Percentiles rank a stretch among this genome's conserved stretches.
These are phyloP conservation scores for Tetramorium simillimum DNA, from an alignment of 1,140 invertebrate species.

Conservation along the genomic window DNA sequence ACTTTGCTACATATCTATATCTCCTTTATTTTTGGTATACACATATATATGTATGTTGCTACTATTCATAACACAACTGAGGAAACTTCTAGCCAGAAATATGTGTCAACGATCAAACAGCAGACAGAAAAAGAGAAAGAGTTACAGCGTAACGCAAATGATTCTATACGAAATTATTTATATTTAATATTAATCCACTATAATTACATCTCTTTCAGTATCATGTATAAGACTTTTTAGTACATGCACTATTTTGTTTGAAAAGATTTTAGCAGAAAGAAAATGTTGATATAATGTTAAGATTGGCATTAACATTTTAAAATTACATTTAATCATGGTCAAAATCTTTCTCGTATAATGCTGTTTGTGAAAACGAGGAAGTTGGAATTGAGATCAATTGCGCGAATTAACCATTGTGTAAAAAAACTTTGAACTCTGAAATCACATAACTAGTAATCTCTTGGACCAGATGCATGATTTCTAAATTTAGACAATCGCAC, in stretches of 20 bases:
- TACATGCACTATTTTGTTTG: background rate
- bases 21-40: conserved; percentile 61
- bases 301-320: background rate
- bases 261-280: background rate
- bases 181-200: background rate
- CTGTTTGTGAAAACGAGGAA: background rate
- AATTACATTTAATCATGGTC: background rate
- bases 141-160: background rate
- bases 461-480: background rate
- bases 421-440: background rate
- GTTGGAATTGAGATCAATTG: background rate
- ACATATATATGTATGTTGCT: background rate
- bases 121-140: too few relatives aligned
- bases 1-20: conserved; percentile 64
- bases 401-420: background rate
- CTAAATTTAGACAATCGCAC: background rate
- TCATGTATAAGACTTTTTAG: background rate
- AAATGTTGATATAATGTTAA: background rate
- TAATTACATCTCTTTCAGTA: background rate
- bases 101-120: background rate
- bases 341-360: background rate
- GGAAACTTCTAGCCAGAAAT: background rate
- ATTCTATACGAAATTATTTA: background rate
- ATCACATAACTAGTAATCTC: background rate
- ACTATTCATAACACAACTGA: background rate